phyloP scores from a whole-genome alignment of 2,113 vertebrate species.

The Eclectus roratus region DNA sequence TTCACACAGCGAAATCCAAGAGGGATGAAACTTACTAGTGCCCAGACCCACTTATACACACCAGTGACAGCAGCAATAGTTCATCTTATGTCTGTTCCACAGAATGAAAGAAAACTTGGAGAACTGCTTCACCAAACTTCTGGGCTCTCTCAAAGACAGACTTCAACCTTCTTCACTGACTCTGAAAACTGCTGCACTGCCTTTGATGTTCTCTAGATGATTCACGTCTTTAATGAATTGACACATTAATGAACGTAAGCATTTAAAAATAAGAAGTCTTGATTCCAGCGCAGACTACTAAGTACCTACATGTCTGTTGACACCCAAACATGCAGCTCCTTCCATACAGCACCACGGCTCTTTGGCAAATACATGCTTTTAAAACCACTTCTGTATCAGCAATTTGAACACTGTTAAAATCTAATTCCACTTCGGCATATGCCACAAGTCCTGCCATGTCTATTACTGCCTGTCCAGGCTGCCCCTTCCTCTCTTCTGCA shows the following conservation, averaged over 20 bases:
- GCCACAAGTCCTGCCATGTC: background rate
- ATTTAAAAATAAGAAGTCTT: background rate
- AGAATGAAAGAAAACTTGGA: background rate
- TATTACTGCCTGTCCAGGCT: background rate
- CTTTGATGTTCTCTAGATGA: background rate
- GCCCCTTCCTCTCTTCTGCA: background rate
- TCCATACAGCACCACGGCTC: background rate
- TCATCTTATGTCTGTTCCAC: accelerated
- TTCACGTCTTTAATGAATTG: background rate
- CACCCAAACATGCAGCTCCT: background rate
- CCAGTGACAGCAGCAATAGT: background rate
- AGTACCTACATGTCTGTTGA: background rate
- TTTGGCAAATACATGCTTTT: background rate
- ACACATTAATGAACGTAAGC: background rate
- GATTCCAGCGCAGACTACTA: background rate
- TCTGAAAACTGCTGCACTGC: background rate
- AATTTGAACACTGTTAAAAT: background rate
- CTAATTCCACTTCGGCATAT: background rate
- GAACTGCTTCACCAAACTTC: background rate
- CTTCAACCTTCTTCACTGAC: background rate
- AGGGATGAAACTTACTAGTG: background rate
- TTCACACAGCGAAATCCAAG: background rate
- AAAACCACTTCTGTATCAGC: background rate
- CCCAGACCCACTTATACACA: background rate
- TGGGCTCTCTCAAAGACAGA: background rate